Evolutionary conservation across 2,113 vertebrate genomes (phyloP).

Genomic region (Lichenostomus cassidix): DNA sequence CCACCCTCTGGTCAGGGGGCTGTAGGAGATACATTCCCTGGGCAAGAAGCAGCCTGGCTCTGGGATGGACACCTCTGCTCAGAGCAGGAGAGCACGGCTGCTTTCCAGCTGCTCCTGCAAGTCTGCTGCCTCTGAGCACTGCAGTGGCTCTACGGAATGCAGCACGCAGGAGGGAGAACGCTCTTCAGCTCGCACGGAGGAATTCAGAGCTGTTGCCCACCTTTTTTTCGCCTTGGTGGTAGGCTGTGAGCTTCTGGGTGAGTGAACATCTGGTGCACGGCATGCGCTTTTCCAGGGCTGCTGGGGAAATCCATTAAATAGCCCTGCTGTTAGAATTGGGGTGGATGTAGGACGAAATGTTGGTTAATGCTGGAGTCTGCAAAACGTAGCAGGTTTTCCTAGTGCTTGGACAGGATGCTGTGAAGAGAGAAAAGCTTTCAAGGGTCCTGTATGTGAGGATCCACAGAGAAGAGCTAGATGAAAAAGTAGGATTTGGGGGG

Average conservation of each 20-base stretch:
- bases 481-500: neutral
- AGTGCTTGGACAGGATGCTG: neutral
- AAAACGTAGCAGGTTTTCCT: neutral
- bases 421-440: neutral
- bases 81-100: neutral
- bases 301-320: neutral
- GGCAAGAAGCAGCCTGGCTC: neutral
- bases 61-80: neutral
- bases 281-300: neutral
- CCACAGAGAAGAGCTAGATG: neutral
- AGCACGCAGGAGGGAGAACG: neutral
- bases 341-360: neutral
- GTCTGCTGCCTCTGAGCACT: slow-evolving; percentile 8
- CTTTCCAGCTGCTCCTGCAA: neutral
- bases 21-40: neutral
- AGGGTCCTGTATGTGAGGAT: neutral
- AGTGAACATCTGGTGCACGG: neutral
- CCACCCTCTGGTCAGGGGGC: neutral
- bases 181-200: neutral
- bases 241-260: neutral
- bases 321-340: neutral
- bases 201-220: neutral
- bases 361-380: neutral
- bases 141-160: slow-evolving; percentile 16
- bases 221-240: neutral